Evolutionary conservation across 2,113 vertebrate species (phyloP), one percentile per base, ranked within the genome.

Genomic region (Ploceus nigricollis): DNA sequence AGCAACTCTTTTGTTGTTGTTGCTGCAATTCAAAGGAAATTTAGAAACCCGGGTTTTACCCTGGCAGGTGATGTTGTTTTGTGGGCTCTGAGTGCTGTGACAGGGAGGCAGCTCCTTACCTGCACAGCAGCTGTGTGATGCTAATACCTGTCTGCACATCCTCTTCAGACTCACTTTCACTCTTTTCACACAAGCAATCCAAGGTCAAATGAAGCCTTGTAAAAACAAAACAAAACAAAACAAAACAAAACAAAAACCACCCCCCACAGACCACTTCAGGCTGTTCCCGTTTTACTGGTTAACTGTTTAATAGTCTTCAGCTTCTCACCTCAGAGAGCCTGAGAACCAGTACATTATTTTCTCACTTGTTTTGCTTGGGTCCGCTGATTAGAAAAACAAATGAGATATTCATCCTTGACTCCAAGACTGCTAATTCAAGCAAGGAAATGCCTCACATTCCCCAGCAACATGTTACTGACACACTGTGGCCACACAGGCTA

Each of bases 401-500:
- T 39, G 72, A 63, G 65, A 89, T 57, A 94, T 61, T 94, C 77
- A 94, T 82, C 76, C 58, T 33, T 57, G 23, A 13, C 48, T 60
- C 78, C 15, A 4, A 57, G 75, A 68, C 51, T 77, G 65, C 47
- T 75, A 80, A 28, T 19, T 37, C 44, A 83, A 53, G 63, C 31
- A 76, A 94, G 92, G 86, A 95, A 96, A 96, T 88, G 60, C 79
- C 82, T 82, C 35, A 18, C 77, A 88, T 96, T 94, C 87, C 78
- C 68, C 79, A 85, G 68, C 42, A 73, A 82, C 83, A 89, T 7
- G 65, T 30, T 86, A 89, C 1, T 54, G 87, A 94, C 89, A 91
- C 2, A 13, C 65, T 19, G 70, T 35, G 35, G 58, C 70, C 77
- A 60, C 83, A 82, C 28, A 57, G 27, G 48, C 72, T 51, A 77